Percentiles rank a stretch among this genome's conserved stretches.
These are phyloP conservation scores for Rhamnusium bicolor DNA, from an alignment of 2,888 invertebrate genomes.

Conservation along the genomic window DNA sequence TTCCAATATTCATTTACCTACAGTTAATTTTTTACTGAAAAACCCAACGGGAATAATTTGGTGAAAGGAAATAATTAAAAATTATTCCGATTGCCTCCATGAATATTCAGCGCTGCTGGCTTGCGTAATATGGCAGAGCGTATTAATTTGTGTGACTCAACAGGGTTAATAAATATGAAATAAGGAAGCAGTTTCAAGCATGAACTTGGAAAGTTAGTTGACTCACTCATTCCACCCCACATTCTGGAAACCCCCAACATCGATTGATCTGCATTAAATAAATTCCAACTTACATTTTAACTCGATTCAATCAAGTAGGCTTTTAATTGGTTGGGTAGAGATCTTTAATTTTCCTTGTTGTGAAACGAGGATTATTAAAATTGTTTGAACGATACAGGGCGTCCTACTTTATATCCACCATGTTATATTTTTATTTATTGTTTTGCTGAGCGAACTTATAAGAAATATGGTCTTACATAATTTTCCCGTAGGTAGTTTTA, in stretches of 20 bases:
- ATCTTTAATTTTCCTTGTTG: conserved; percentile 21
- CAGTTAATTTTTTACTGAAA: too few relatives aligned
- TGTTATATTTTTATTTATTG: too few relatives aligned
- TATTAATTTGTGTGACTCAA: conserved; percentile 19
- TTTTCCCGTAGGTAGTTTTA: too few relatives aligned
- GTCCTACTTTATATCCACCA: too few relatives aligned
- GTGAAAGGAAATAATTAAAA: conserved; percentile 5
- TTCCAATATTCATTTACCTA: too few relatives aligned
- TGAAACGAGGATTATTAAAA: not conserved
- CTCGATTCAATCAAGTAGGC: conserved; percentile 3
- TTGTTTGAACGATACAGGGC: not conserved
- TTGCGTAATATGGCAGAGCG: not conserved
- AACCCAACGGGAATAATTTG: not conserved
- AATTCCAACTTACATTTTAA: conserved; percentile 11
- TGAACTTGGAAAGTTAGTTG: conserved; percentile 23
- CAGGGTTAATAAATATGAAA: conserved; percentile 22
- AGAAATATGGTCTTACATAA: too few relatives aligned
- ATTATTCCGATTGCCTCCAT: not conserved
- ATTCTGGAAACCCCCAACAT: conserved; percentile 22
- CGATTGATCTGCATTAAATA: conserved; percentile 23
- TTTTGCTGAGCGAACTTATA: too few relatives aligned
- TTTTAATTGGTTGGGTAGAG: not conserved
- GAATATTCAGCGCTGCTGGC: not conserved
- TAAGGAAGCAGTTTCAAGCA: conserved; percentile 11
- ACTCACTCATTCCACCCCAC: conserved; percentile 23